phyloP scores from a whole-genome alignment of 2,888 invertebrate species.

The Lithophane ornitopus region DNA sequence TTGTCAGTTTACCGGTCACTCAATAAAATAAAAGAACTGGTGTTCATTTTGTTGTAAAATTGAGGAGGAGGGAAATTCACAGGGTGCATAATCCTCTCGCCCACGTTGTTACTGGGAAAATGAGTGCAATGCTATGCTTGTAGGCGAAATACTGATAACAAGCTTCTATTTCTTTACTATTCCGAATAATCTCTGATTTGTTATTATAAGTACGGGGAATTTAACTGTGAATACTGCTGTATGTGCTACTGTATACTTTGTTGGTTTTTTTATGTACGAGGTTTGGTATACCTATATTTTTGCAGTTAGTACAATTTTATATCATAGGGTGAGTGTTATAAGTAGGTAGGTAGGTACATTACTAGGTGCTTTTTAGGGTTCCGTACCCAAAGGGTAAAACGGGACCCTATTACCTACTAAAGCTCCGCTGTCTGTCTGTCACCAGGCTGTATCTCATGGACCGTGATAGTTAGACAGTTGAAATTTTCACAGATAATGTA shows the following conservation, averaged over 20 bases:
- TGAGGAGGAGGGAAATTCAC: slow-evolving; percentile 29
- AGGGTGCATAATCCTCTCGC: slow-evolving; percentile 40
- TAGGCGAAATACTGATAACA: slow-evolving; percentile 33
- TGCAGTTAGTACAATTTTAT: neutral
- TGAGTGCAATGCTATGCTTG: slow-evolving; percentile 24
- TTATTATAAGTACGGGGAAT: neutral
- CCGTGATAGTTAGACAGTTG: too few relatives aligned
- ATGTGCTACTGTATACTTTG: neutral
- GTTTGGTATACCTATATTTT: neutral
- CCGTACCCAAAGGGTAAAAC: too few relatives aligned
- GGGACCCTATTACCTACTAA: too few relatives aligned
- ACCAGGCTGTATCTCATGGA: too few relatives aligned
- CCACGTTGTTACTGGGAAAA: slow-evolving; percentile 40
- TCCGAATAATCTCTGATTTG: slow-evolving; percentile 4
- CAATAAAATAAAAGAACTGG: slow-evolving; percentile 23
- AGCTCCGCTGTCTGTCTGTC: too few relatives aligned
- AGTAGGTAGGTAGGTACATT: neutral
- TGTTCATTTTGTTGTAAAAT: slow-evolving; percentile 32
- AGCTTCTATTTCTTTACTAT: slow-evolving; percentile 42
- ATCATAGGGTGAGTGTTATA: neutral
- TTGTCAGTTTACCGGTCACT: slow-evolving; percentile 1
- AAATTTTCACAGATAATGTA: too few relatives aligned
- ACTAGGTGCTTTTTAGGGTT: too few relatives aligned
- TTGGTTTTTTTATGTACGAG: neutral
- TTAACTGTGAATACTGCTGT: slow-evolving; percentile 1